Evolutionary conservation across 2,888 invertebrate species (phyloP), one percentile per base, ranked within the genome.

Genomic region (Stenolophus ochropezus): DNA sequence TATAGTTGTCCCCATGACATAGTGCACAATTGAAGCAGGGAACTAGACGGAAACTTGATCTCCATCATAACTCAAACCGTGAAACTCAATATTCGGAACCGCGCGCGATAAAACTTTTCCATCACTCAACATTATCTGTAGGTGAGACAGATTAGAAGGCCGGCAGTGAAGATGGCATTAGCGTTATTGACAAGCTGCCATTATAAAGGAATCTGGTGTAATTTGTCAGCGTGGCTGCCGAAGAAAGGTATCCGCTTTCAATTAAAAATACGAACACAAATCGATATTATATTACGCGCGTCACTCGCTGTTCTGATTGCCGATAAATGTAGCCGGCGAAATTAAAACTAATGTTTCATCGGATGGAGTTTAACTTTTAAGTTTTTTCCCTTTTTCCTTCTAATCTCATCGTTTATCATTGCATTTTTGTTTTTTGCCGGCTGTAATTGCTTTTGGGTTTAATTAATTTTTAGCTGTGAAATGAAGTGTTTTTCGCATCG

Each of bases 141-240:
- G 78, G 65, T 78, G 65, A 61, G 78, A 78, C 78, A 61, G 65
- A 69, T 78, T 65, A 78, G 78, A 78, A 42, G 47, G 21, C 42
- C 21, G 20, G n/a, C n/a, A n/a, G n/a, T n/a, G 42, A 78, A 78
- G 78, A 78, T 78, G 78, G 78, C 65, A 78, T 78, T 78, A 78
- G 65, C 51, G 65, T 47, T 78, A 78, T 78, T 78, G 78, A 78
- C 78, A 78, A 65, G 23, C 49, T 65, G 65, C 78, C 78, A 78
- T 78, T 78, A 78, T 61, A 61, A 78, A 78, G 18, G 65, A 78
- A 78, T 78, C 78, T 61, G 42, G 21, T 42, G 78, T 78, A 78
- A 78, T 78, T 78, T 78, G 78, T 78, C 78, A 78, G 78, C 47
- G 11, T 11, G 18, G 56, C 58, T 58, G 47, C 49, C 51, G 78